These are phyloP conservation scores for Apis cerana DNA, from an alignment of 1,140 invertebrate species.

Conservation along the genomic window DNA sequence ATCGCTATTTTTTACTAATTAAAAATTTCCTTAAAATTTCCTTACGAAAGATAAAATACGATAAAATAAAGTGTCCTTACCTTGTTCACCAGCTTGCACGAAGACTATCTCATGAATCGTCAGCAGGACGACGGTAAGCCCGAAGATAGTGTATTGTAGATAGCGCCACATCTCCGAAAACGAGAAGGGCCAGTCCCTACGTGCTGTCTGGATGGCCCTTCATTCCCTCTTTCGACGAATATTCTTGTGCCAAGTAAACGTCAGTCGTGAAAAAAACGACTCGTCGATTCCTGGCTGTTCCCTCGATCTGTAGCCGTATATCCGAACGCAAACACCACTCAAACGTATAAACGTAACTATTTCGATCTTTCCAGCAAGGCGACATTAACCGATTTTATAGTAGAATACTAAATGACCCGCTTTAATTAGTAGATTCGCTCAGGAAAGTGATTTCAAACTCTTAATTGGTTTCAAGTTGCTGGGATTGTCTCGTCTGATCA, in stretches of 20 bases:
- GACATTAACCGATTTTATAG: constrained; percentile 41
- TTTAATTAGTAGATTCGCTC: not conserved
- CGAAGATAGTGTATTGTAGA: constrained; percentile 52
- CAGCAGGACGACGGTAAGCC: constrained; percentile 62
- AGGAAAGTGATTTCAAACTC: not conserved
- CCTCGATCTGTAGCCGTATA: constrained; percentile 1
- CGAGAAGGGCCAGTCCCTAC: constrained; percentile 67
- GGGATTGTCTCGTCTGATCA: not conserved
- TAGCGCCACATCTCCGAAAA: constrained; percentile 67
- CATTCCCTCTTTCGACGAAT: constrained; percentile 53
- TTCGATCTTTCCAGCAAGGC: constrained; percentile 7
- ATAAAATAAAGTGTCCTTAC: constrained; percentile 39
- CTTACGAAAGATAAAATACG: not conserved
- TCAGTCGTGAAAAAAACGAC: not conserved
- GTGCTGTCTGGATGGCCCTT: constrained; percentile 57
- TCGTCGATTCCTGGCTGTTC: not conserved
- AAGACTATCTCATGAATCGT: constrained; percentile 55
- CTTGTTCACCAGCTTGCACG: constrained; percentile 64
- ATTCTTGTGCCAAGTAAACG: constrained; percentile 14
- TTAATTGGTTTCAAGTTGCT: not conserved
- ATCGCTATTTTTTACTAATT: not conserved
- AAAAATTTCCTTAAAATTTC: too few relatives aligned
- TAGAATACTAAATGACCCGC: not conserved
- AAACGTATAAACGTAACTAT: constrained; percentile 11
- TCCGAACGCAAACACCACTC: constrained; percentile 21